phyloP scores from a whole-genome alignment of 2,113 vertebrate genomes.

The Nycticebus coucang region DNA sequence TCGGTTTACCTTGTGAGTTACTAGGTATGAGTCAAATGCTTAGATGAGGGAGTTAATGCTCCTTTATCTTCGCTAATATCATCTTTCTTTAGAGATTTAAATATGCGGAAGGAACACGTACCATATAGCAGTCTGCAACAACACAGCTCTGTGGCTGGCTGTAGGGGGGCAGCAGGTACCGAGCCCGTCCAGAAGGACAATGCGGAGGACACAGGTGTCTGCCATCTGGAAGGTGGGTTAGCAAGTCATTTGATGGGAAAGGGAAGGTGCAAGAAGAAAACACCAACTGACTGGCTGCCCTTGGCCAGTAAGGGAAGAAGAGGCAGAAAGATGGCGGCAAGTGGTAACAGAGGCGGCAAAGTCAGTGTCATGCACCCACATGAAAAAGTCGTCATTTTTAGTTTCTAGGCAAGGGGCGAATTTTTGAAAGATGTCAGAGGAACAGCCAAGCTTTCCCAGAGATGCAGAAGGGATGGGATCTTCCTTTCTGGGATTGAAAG shows the following conservation, averaged over 20 bases:
- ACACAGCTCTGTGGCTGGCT: background rate
- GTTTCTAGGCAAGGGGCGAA: background rate
- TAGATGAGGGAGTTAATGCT: background rate
- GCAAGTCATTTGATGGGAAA: background rate
- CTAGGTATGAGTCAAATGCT: background rate
- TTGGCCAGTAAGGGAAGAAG: background rate
- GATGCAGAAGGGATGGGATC: background rate
- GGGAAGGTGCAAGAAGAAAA: background rate
- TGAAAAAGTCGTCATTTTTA: background rate
- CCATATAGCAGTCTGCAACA: background rate
- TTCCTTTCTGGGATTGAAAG: too few species aligned
- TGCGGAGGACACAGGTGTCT: background rate
- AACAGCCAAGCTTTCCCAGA: background rate
- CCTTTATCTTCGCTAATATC: background rate
- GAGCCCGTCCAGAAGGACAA: background rate
- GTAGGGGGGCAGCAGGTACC: background rate
- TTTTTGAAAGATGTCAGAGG: background rate
- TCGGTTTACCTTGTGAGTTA: background rate
- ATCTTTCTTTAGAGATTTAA: background rate
- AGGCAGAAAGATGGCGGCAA: background rate
- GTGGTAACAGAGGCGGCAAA: background rate
- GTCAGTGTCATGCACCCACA: background rate
- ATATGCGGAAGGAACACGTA: background rate
- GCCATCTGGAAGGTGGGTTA: fast-evolving
- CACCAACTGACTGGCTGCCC: fast-evolving